Base-by-base conservation (phyloP, 1,140 invertebrate genomes). In the Tachypleus tridentatus region DNA sequence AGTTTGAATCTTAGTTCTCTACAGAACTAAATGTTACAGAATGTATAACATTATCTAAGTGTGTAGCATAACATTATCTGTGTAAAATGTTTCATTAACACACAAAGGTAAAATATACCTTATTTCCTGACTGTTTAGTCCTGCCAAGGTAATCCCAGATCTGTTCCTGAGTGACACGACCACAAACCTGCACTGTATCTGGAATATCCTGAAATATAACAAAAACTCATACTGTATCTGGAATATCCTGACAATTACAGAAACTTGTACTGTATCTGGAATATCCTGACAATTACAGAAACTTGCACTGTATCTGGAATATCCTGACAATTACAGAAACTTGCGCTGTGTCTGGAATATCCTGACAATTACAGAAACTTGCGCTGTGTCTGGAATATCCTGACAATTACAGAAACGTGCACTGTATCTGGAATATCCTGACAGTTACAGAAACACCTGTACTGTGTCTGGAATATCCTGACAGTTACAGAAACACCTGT, bases 91-190 rank as follows among this genome's bases (percentile, higher is more conserved):
- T 29, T 29, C 29, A 29, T 29, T 29, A 29, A 29, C 29, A 29
- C 29, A 29, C 29, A 29, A 29, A 29, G 29, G 29, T 29, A 29
- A 29, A 29, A 29, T 29, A 29, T 29, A 76, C 74, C 69, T 93
- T 93, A 51, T 85, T 87, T 47, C 86, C 86, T 60, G 86, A 85
- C 73, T 89, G 88, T 71, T 90, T 90, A 78, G 94, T 90, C 77
- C 95, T 93, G 4, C 82, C 83, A 51, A 98, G 85, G 73, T 97
- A 97, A 64, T 95, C 91, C 89, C 90, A 96, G 7, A 97, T 92
- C 54, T 89, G 92, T 4, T 88, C 85, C 4, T 90, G 91, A 63
- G 84, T 84, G 70, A 98, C 96, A 69, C 94, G 82, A 7, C 94
- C 94, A 63, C 95, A 91, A 51, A 97, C 87, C 71, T 92, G 87